Evolutionary conservation across 2,888 invertebrate species (phyloP), one percentile per base, ranked within the genome.

Genomic region (Drosophila acutilabella): DNA sequence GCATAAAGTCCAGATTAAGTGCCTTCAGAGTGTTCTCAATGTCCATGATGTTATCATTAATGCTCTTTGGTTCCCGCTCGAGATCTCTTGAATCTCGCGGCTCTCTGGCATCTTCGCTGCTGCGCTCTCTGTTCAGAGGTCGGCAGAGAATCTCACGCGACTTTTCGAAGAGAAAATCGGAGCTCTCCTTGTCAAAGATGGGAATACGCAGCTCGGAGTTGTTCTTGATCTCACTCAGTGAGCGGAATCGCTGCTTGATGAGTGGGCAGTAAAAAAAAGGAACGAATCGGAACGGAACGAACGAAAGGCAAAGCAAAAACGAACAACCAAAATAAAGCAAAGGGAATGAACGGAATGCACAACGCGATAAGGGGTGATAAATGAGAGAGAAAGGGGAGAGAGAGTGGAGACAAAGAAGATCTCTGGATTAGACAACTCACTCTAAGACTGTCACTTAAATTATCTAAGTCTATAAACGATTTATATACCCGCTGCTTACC

Each of bases 121-220:
- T 64, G 8, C 62, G 47, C 5, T 92, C 91, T 33, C 91, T 75
- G 45, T 88, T 90, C 50, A 92, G 75, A 0, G 95, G 95, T 53
- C 95, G 94, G 40, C 94, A 94, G 2, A 95, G 91, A 13, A 96
- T 92, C 89, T 95, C 95, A 5, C 95, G 94, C 0, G 95, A 95
- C 84, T 95, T 95, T 40, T 95, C 95, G 85, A 96, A 95, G 88
- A 95, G 95, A 89, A 95, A 95, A 90, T 95, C 95, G 0, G 95
- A 95, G 11, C 95, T 95, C n/a, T 95, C 95, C 90, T 95, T 95
- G 90, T 95, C 95, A 94, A 95, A 95, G 14, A 95, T 91, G 2
- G 95, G 95, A 50, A 95, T 93, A 71, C 94, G 93, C 60, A 94
- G 91, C 64, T 93, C 92, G 48, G 91, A 84, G 64, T 91, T 91